A percentile compares a stretch with the other conserved stretches of the same genome.
phyloP scores from a whole-genome alignment of 1,140 invertebrate species.

The Rhagoletis zephyria region DNA sequence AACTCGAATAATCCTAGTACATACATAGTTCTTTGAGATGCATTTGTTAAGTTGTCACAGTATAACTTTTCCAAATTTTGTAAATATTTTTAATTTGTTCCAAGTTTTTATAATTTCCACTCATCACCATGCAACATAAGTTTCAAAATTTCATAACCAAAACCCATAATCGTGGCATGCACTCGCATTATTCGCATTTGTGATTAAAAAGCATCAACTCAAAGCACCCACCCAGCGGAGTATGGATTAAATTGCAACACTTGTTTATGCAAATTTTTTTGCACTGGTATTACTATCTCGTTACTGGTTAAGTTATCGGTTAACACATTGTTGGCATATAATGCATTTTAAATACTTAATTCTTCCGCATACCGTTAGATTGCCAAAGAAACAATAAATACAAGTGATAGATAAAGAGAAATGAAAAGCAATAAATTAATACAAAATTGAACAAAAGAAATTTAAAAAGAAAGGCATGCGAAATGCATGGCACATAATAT shows the following conservation, averaged over 20 bases:
- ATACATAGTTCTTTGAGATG: too few relatives aligned
- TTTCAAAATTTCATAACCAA: too few relatives aligned
- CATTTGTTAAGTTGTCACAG: too few relatives aligned
- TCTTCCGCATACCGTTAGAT: conserved; percentile 39
- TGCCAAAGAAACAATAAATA: neutral
- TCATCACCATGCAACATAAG: too few relatives aligned
- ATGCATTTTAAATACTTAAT: neutral
- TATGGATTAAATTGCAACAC: neutral
- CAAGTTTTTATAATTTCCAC: too few relatives aligned
- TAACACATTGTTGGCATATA: neutral
- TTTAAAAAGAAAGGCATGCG: neutral
- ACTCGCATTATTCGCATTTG: neutral
- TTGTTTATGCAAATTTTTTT: conserved; percentile 2
- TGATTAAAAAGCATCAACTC: neutral
- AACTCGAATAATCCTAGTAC: too few relatives aligned
- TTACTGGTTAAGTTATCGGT: neutral
- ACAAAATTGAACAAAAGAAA: neutral
- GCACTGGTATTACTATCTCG: neutral
- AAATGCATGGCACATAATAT: neutral
- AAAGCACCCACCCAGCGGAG: neutral
- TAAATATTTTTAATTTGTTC: too few relatives aligned
- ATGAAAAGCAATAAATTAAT: neutral
- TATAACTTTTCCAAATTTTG: too few relatives aligned
- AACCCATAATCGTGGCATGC: too few relatives aligned
- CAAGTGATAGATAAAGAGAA: neutral